A percentile compares a stretch with the other conserved stretches of the same genome.
phyloP scores from a whole-genome alignment of 1,140 invertebrate genomes.

The Schlechtendalia chinensis region DNA sequence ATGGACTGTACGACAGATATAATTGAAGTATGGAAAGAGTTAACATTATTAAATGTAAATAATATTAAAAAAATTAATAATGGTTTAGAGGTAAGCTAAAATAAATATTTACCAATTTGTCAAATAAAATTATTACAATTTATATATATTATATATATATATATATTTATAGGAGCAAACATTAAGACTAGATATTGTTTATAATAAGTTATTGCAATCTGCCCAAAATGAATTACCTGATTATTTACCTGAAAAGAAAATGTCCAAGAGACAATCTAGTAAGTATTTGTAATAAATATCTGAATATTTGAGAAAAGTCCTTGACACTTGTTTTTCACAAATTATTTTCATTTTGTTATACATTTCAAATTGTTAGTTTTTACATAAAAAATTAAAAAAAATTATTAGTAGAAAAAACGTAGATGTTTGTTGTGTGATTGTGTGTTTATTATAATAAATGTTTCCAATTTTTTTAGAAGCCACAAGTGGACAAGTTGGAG shows the following conservation, averaged over 20 bases:
- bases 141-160: too few relatives aligned
- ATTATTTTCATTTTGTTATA: too few relatives aligned
- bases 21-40: background rate
- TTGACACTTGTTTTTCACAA: too few relatives aligned
- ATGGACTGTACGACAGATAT: constrained; percentile 29
- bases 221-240: background rate
- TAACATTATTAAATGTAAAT: background rate
- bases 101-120: too few relatives aligned
- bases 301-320: too few relatives aligned
- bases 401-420: too few relatives aligned
- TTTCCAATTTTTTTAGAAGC: constrained; percentile 3
- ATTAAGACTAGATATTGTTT: constrained; percentile 14
- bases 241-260: background rate
- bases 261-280: constrained; percentile 31
- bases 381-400: too few relatives aligned
- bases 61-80: constrained; percentile 2
- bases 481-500: constrained; percentile 1
- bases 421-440: background rate
- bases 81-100: constrained; percentile 1
- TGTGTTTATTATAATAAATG: background rate
- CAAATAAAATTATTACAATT: too few relatives aligned
- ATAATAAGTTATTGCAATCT: constrained; percentile 18
- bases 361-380: too few relatives aligned
- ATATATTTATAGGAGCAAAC: constrained; percentile 1
- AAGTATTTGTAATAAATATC: background rate